These are phyloP conservation scores for Listronotus oregonensis DNA, from an alignment of 1,140 invertebrate genomes.

Conservation along the genomic window DNA sequence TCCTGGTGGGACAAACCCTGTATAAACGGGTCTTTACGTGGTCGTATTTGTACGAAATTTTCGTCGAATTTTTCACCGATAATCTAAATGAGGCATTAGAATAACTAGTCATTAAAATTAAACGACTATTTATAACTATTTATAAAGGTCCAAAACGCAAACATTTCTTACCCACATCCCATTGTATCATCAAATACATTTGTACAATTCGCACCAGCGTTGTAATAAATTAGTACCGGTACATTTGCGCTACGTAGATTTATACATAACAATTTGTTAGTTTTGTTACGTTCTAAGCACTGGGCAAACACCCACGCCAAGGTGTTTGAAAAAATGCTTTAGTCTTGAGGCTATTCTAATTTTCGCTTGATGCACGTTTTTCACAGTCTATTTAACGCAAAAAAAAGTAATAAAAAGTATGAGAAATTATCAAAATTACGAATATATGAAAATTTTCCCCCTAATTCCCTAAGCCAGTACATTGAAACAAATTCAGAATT, in stretches of 20 bases:
- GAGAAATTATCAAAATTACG: too few species aligned
- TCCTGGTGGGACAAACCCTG: too few species aligned
- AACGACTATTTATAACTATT: too few species aligned
- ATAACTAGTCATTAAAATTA: too few species aligned
- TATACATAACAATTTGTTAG: conserved; percentile 41
- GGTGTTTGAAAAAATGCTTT: conserved; percentile 19
- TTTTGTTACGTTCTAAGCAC: conserved; percentile 15
- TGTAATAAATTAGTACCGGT: conserved; percentile 38
- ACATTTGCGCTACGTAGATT: conserved; percentile 37
- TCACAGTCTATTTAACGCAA: conserved; percentile 24
- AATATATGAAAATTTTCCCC: too few species aligned
- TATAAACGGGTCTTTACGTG: too few species aligned
- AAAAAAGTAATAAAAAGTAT: conserved; percentile 22
- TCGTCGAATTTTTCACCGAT: too few species aligned
- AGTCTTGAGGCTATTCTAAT: conserved; percentile 25
- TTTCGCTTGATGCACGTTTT: conserved; percentile 14
- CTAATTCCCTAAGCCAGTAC: too few species aligned
- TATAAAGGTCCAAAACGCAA: not conserved
- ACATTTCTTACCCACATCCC: conserved; percentile 20
- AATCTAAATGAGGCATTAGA: too few species aligned
- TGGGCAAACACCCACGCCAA: conserved; percentile 13
- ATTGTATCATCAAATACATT: conserved; percentile 27
- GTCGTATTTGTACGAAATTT: too few species aligned
- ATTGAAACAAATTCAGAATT: too few species aligned
- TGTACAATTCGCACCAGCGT: conserved; percentile 23